These are phyloP conservation scores for Xenopus laevis DNA, from an alignment of 2,113 vertebrate species.

Conservation along the genomic window DNA sequence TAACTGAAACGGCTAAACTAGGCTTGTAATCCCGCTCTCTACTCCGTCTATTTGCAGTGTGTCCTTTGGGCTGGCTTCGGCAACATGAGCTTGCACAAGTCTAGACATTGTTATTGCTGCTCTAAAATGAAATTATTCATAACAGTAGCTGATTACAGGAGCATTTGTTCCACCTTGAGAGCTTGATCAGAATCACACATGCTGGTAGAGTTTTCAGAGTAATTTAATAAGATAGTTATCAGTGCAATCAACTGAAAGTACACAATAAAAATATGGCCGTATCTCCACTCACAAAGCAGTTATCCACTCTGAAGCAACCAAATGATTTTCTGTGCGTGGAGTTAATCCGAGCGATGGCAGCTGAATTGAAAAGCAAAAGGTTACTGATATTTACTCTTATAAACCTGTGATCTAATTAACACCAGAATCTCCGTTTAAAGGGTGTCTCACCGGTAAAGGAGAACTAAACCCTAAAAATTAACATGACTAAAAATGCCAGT, in stretches of 20 bases:
- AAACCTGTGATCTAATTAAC: neutral
- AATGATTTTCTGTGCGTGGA: neutral
- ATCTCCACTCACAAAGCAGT: neutral
- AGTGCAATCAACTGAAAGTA: conserved; percentile 1
- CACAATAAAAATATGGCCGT: neutral
- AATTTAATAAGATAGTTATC: conserved; percentile 16
- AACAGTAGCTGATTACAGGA: conserved; percentile 20
- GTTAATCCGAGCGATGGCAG: neutral
- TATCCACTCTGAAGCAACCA: neutral
- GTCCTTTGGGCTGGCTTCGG: neutral
- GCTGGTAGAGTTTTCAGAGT: neutral
- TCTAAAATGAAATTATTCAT: conserved; percentile 30
- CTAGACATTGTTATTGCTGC: conserved; percentile 33
- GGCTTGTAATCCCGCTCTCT: conserved; percentile 13
- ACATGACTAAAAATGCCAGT: too few relatives aligned
- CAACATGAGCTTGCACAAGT: conserved; percentile 16
- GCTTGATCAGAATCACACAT: conserved; percentile 11
- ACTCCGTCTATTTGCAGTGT: neutral
- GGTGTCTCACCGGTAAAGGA: too few relatives aligned
- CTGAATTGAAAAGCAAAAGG: neutral
- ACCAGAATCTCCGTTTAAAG: neutral
- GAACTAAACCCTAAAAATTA: too few relatives aligned
- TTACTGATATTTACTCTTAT: neutral
- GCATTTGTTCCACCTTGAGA: conserved; percentile 21
- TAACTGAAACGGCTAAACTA: conserved; percentile 14